Base-by-base conservation (phyloP, 2,888 invertebrate genomes). In the Eristalis tenax region DNA sequence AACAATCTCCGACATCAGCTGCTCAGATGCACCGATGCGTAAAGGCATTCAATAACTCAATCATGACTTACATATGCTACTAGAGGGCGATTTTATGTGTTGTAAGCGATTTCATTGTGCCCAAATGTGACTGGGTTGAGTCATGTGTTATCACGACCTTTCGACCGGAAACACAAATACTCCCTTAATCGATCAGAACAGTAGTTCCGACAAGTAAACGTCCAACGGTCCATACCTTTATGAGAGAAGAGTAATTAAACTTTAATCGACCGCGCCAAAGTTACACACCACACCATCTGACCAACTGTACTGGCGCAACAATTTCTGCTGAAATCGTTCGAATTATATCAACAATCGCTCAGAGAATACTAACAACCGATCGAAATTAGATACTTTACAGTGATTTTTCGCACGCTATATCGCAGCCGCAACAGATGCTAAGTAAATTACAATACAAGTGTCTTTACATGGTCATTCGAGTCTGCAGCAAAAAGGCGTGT, bases 401-500 rank as follows among this genome's bases (percentile, higher is more conserved):
- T 86, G 73, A 70, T 83, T 82, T 85, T 85, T 85, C 82, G 77
- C 85, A 85, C 85, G 85, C 77, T 77, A 85, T 15, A 38, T 28
- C 32, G 32, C 64, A 28, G 61, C 40, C 8, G 32, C 59, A 18
- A 69, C 73, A 69, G 73, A 77, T 73, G 76, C 66, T 73, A 38
- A 26, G 32, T 38, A 40, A 65, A 68, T 22, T 69, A 40, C n/a
- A 23, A 43, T 65, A 65, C 56, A 63, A 40, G 18, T 50, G 50
- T 8, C 50, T 50, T 18, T 50, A 50, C 50, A 50, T 50, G 50
- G 50, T 18, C 50, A 50, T 50, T 50, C 2, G 50, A 50, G 50
- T 50, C n/a, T 18, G 8, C 18, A 18, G 8, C 50, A 18, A n/a
- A 50, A 18, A 50, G 50, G 50, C 50, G 50, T 5, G 18, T 15